Conservation (phyloP, 2,888 invertebrate species). For the Exephanes ischioxanthus region DNA sequence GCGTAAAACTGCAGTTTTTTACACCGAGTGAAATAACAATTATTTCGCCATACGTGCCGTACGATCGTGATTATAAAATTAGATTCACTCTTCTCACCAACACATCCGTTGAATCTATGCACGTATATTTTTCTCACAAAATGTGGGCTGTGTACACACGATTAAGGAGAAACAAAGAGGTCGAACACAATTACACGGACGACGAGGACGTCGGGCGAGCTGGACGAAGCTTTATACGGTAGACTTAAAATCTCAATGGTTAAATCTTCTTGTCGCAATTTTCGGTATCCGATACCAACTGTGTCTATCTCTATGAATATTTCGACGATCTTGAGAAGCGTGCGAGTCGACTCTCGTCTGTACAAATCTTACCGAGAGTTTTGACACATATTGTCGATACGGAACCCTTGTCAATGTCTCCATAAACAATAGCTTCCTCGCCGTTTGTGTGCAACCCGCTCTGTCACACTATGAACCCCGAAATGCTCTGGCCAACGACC, state of each 20-base stretch:
- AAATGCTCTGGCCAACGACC: slow-evolving; percentile 18
- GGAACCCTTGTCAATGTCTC: neutral
- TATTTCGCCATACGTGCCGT: slow-evolving; percentile 55
- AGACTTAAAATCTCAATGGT: slow-evolving; percentile 42
- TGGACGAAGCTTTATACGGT: slow-evolving; percentile 53
- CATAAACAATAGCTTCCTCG: slow-evolving; percentile 7
- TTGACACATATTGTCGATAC: slow-evolving; percentile 33
- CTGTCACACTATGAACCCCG: neutral
- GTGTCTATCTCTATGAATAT: slow-evolving; percentile 46
- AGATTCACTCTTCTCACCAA: slow-evolving; percentile 38
- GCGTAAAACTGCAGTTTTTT: too few species aligned
- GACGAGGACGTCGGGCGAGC: slow-evolving; percentile 45
- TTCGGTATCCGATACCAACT: slow-evolving; percentile 18
- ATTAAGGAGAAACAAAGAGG: slow-evolving; percentile 31
- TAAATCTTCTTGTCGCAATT: slow-evolving; percentile 64
- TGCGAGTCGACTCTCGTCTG: slow-evolving; percentile 3
- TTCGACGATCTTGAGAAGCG: slow-evolving; percentile 24
- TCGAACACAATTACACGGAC: slow-evolving; percentile 14
- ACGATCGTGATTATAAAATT: slow-evolving; percentile 58
- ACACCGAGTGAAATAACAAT: neutral
- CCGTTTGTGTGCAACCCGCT: slow-evolving; percentile 19
- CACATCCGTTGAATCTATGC: slow-evolving; percentile 39
- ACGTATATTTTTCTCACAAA: slow-evolving; percentile 53
- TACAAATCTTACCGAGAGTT: slow-evolving; percentile 24
- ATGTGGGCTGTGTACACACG: slow-evolving; percentile 17